Conservation (phyloP, 2,113 vertebrate genomes). For the Sinocyclocheilus anophthalmus region DNA sequence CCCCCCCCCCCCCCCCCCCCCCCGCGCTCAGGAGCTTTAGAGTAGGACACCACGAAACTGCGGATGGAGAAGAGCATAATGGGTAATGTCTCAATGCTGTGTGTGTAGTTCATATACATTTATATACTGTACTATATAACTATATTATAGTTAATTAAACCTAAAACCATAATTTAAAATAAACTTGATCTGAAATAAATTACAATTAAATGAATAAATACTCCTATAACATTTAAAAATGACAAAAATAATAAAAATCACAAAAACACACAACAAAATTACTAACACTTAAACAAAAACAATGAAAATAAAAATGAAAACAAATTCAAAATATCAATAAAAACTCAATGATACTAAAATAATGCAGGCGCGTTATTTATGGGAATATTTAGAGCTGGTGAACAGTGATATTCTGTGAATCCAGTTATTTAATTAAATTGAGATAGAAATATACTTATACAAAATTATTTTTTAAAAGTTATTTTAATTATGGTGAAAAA, state of each 20-base stretch:
- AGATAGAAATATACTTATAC: no score
- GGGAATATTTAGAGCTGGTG: neutral
- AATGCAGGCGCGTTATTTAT: neutral
- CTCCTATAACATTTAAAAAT: neutral
- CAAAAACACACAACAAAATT: neutral
- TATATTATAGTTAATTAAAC: neutral
- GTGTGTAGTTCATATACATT: neutral
- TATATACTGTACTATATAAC: neutral
- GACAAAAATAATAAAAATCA: neutral
- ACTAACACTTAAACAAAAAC: neutral
- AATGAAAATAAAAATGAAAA: neutral
- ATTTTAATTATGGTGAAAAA: neutral
- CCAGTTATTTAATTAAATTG: neutral
- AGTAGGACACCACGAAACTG: conserved; percentile 92
- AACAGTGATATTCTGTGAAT: neutral
- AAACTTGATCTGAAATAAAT: no score
- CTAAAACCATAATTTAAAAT: neutral
- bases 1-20: no score
- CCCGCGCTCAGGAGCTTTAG: conserved; percentile 74
- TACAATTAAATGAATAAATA: neutral
- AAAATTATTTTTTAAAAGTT: neutral
- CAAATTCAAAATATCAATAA: neutral
- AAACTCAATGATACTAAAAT: neutral
- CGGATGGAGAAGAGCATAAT: conserved; percentile 42
- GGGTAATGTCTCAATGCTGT: neutral